These are phyloP conservation scores for Chaunax sp. DNA, from an alignment of 2,797 vertebrate genomes.

Conservation along the genomic window DNA sequence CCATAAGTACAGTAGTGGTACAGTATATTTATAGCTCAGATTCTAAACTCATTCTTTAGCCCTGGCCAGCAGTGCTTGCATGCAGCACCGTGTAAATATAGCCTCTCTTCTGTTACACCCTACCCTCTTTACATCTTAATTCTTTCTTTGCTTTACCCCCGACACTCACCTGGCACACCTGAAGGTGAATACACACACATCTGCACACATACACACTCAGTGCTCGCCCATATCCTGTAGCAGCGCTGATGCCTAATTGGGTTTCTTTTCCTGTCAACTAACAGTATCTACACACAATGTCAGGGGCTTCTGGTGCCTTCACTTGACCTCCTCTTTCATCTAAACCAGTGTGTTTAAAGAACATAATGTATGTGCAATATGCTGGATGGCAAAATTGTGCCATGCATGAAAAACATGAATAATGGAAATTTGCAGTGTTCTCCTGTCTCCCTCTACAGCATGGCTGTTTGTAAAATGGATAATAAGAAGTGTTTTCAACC, in stretches of 20 bases:
- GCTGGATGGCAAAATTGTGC: slow-evolving; percentile 46
- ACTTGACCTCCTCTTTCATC: slow-evolving; percentile 55
- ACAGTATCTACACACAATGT: slow-evolving; percentile 22
- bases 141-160: slow-evolving; percentile 37
- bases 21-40: slow-evolving; percentile 69
- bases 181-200: slow-evolving; percentile 4
- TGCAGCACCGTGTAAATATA: slow-evolving; percentile 59
- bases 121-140: slow-evolving; percentile 33
- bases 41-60: slow-evolving; percentile 63
- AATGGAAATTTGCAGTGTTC: slow-evolving; percentile 56
- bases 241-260: slow-evolving; percentile 44
- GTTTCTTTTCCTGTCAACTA: slow-evolving; percentile 41
- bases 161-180: slow-evolving; percentile 16
- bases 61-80: slow-evolving; percentile 42
- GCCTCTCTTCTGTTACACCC: slow-evolving; percentile 39
- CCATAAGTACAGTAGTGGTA: slow-evolving; percentile 57
- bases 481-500: slow-evolving; percentile 68
- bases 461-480: slow-evolving; percentile 55
- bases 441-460: slow-evolving; percentile 27
- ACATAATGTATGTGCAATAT: slow-evolving; percentile 31
- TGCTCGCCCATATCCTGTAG: slow-evolving; percentile 1
- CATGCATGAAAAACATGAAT: slow-evolving; percentile 54
- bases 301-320: slow-evolving; percentile 26
- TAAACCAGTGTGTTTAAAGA: slow-evolving; percentile 55
- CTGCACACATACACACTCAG: background rate